These are phyloP conservation scores for Hyposoter didymator DNA, from an alignment of 2,888 invertebrate species.

Conservation along the genomic window DNA sequence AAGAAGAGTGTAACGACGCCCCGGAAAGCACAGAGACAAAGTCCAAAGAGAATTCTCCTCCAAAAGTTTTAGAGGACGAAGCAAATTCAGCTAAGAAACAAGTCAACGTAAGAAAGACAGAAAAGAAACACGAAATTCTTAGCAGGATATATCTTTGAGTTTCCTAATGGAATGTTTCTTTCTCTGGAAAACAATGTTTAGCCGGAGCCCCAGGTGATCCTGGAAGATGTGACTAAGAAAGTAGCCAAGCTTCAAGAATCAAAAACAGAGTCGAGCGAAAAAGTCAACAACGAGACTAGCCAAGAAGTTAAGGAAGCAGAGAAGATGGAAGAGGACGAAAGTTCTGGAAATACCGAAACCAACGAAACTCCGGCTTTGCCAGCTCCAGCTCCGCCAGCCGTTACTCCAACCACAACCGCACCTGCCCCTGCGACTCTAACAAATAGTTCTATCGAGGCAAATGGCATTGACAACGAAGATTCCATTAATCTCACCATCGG, in stretches of 20 bases:
- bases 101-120: slow-evolving; percentile 72
- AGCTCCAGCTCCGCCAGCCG: slow-evolving; percentile 61
- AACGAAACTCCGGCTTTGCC: slow-evolving; percentile 36
- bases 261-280: slow-evolving; percentile 63
- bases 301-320: slow-evolving; percentile 66
- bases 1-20: slow-evolving; percentile 73
- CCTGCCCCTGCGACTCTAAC: slow-evolving; percentile 39
- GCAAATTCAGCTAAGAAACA: slow-evolving; percentile 60
- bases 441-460: slow-evolving; percentile 84
- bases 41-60: slow-evolving; percentile 71
- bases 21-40: slow-evolving; percentile 73
- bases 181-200: neutral
- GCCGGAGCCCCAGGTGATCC: slow-evolving; percentile 58
- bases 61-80: slow-evolving; percentile 62
- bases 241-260: slow-evolving; percentile 57
- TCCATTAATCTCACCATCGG: slow-evolving; percentile 92
- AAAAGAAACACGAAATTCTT: neutral
- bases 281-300: slow-evolving; percentile 60
- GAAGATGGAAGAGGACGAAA: slow-evolving; percentile 71
- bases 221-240: slow-evolving; percentile 64
- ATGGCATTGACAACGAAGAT: slow-evolving; percentile 90
- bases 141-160: neutral
- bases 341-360: slow-evolving; percentile 55
- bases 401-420: slow-evolving; percentile 44
- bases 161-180: neutral